Evolutionary conservation across 2,113 vertebrate genomes (phyloP), one percentile per base, ranked within the genome.

Genomic region (Orientallactaga bullata): DNA sequence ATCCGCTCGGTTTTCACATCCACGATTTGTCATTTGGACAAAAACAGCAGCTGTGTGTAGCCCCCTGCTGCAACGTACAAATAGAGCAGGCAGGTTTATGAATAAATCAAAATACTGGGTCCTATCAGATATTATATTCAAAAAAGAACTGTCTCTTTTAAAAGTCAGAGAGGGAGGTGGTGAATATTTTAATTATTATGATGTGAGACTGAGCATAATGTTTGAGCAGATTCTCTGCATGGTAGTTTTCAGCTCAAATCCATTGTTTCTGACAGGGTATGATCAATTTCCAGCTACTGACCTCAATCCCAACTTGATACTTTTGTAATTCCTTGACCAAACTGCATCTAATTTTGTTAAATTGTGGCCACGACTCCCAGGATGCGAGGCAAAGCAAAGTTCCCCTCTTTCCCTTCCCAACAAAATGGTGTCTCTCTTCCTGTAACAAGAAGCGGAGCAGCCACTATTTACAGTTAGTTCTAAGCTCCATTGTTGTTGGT

Each of bases 91-190:
- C 0, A 60, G n/a, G 30, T 82, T 82, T 73, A 66, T 96, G 66
- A 60, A 61, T 79, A 88, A 96, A 94, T 79, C 81, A 90, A 32
- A 89, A 47, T 39, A 78, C 87, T 73, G 78, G 39, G 1, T 58
- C 90, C 79, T 74, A 4, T 42, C 65, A 60, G 94, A 71, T 96
- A 66, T 90, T 18, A 51, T 23, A 37, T 58, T 84, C 37, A 65
- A 55, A 90, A 51, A 37, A 89, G 32, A 82, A 42, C 81, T 76
- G 42, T 39, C 73, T 47, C 24, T 63, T 83, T 76, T 24, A n/a
- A 42, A 66, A 81, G 58, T 74, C 71, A n/a, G 32, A 21, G 32
- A 63, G 3, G 35, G n/a, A 61, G 23, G 37, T 89, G 76, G n/a
- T 10, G 23, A 82, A 47, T 72, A 60, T 88, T 65, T 81, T 82